Conservation (phyloP, 37 sponge, comb jelly and placozoan genomes). For the Chondrilla cf. caribensis region DNA sequence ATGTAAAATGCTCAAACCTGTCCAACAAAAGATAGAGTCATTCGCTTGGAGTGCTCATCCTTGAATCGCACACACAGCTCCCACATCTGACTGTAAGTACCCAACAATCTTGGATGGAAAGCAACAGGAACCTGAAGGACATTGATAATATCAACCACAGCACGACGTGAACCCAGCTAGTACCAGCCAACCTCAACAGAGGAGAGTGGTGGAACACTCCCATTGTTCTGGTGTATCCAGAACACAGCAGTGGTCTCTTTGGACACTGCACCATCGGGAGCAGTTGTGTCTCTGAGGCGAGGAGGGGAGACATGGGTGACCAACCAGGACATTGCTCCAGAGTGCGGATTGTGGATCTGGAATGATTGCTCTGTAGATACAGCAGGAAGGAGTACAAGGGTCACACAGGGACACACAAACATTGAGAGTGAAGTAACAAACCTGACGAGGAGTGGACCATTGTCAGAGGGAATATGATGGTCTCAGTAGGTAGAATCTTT, state of each 20-base stretch:
- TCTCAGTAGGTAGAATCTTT: not conserved
- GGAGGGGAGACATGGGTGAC: conserved; percentile 40
- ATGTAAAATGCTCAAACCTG: too few relatives aligned
- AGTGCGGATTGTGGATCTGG: conserved; percentile 44
- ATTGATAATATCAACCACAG: not conserved
- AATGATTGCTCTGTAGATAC: conserved; percentile 33
- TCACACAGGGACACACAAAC: not conserved
- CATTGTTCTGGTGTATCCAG: conserved; percentile 34
- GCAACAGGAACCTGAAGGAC: conserved; percentile 27
- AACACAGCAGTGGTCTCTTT: conserved; percentile 49
- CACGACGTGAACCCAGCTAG: not conserved
- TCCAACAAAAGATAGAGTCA: not conserved
- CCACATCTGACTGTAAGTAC: conserved; percentile 60
- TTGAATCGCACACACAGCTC: conserved; percentile 18
- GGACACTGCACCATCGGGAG: conserved; percentile 5
- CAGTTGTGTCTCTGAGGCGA: conserved; percentile 24
- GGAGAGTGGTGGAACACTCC: not conserved
- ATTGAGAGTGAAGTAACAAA: not conserved
- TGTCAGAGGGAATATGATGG: conserved; percentile 20
- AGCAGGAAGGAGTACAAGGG: not conserved
- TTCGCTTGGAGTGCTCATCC: too few relatives aligned
- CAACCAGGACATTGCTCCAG: conserved; percentile 29
- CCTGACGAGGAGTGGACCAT: conserved; percentile 18
- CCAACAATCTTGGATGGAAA: conserved; percentile 48
- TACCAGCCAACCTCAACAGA: conserved; percentile 26